Evolutionary conservation across 2,888 invertebrate genomes (phyloP), one percentile per base, ranked within the genome.

Genomic region (Agrotis ipsilon): DNA sequence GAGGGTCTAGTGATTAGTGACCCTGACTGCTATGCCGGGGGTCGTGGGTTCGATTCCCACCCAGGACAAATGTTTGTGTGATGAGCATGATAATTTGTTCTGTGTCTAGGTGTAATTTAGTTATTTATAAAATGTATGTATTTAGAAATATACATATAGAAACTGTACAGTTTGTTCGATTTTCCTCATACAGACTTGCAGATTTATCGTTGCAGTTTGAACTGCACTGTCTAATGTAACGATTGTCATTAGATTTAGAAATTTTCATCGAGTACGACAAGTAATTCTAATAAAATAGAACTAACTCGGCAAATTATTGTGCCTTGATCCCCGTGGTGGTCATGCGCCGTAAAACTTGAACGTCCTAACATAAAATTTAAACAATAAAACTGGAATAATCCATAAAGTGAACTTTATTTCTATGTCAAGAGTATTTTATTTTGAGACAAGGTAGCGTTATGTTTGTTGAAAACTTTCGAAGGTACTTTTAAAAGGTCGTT

Each of bases 311-410:
- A 64, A 67, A 61, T 81, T 78, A 78, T 72, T 78, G 82, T 54
- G 64, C 49, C 65, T 72, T 81, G 67, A 78, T 62, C 67, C 61
- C 78, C 46, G 55, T 54, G 57, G 70, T 82, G 75, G 68, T 70
- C 75, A 60, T 45, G 46, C 52, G 67, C 70, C 74, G 61, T 68
- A 75, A 39, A 80, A 75, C 68, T 75, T 52, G 52, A 79, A 27
- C 49, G 64, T 72, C 67, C 57, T 72, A 62, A 63, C 69, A 62
- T 71, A 71, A 83, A 76, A 81, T 81, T 81, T 83, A 43, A 78
- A 69, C 71, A 81, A 65, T 84, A 81, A 81, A 84, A 84, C 43
- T 52, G 62, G 58, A 69, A 72, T 72, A 66, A 81, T 78, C 68
- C 66, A 69, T 81, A 72, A 84, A 74, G 51, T 49, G 43, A 69